phyloP scores from a whole-genome alignment of 2,797 vertebrate genomes.

The Cyprinella venusta region DNA sequence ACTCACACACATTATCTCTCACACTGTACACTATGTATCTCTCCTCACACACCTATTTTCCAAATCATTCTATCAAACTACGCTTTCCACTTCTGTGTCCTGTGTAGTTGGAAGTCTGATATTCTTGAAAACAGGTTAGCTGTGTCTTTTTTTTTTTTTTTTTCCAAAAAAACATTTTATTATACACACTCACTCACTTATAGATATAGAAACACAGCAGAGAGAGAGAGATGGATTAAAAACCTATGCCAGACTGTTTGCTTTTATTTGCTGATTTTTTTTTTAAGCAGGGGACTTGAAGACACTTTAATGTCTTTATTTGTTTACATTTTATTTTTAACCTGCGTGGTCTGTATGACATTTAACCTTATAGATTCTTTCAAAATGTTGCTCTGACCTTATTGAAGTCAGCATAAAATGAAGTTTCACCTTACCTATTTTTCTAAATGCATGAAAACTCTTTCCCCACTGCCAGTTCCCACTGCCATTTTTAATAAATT shows the following conservation, averaged over 20 bases:
- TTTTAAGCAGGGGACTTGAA: constrained; percentile 62
- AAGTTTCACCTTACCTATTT: background rate
- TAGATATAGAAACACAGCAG: constrained; percentile 2
- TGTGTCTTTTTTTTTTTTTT: constrained; percentile 15
- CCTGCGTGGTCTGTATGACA: too few relatives aligned
- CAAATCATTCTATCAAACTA: constrained; percentile 38
- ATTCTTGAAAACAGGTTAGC: constrained; percentile 21
- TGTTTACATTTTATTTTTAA: background rate
- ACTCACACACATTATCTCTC: constrained; percentile 46
- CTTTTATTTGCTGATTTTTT: constrained; percentile 67
- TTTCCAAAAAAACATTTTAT: constrained; percentile 38
- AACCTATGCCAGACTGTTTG: constrained; percentile 65
- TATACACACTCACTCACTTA: too few relatives aligned
- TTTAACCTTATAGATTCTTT: background rate
- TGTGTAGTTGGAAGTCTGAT: background rate
- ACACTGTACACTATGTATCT: constrained; percentile 30
- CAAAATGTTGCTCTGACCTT: background rate
- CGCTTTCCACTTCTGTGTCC: background rate
- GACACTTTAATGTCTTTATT: constrained; percentile 47
- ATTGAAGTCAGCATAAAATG: background rate
- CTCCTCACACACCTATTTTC: constrained; percentile 22
- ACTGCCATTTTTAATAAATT: too few relatives aligned
- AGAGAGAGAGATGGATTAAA: constrained; percentile 63
- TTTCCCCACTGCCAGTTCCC: too few relatives aligned
- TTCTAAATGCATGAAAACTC: background rate